phyloP scores from a whole-genome alignment of 2,888 invertebrate genomes.

The Standfussiana lucernea region DNA sequence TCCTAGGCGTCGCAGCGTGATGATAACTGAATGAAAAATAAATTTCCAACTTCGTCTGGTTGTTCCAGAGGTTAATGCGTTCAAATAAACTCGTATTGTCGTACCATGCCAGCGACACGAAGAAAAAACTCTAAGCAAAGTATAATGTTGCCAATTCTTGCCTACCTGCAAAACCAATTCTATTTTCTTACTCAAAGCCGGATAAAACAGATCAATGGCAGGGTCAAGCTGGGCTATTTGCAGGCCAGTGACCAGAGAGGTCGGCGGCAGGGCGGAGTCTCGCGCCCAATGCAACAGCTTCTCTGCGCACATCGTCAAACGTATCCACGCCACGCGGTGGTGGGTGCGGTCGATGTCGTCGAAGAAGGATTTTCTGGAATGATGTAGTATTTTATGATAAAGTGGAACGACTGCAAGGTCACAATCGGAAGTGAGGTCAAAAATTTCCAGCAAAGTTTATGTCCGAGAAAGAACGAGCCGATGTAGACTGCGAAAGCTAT shows the following conservation, averaged over 20 bases:
- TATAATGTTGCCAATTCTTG: neutral
- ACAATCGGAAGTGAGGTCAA: neutral
- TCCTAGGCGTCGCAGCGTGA: neutral
- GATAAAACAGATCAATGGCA: conserved; percentile 81
- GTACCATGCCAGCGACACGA: neutral
- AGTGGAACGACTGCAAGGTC: neutral
- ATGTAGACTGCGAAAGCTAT: neutral
- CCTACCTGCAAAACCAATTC: conserved; percentile 73
- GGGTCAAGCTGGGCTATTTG: conserved; percentile 83
- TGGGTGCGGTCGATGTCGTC: conserved; percentile 73
- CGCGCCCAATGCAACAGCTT: conserved; percentile 80
- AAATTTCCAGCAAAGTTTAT: neutral
- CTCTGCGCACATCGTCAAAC: conserved; percentile 76
- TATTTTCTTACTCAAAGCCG: conserved; percentile 75
- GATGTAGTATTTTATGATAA: neutral
- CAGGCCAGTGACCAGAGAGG: conserved; percentile 77
- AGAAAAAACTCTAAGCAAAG: neutral
- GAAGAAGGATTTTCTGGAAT: conserved; percentile 78
- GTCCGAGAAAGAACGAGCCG: neutral
- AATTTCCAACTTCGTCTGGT: neutral
- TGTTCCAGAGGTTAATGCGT: neutral
- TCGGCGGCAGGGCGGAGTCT: conserved; percentile 80
- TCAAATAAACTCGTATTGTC: neutral
- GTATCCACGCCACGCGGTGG: conserved; percentile 82
- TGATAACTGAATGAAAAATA: neutral